Base-by-base conservation (phyloP, 2,113 vertebrate genomes). In the Xiphophorus maculatus region DNA sequence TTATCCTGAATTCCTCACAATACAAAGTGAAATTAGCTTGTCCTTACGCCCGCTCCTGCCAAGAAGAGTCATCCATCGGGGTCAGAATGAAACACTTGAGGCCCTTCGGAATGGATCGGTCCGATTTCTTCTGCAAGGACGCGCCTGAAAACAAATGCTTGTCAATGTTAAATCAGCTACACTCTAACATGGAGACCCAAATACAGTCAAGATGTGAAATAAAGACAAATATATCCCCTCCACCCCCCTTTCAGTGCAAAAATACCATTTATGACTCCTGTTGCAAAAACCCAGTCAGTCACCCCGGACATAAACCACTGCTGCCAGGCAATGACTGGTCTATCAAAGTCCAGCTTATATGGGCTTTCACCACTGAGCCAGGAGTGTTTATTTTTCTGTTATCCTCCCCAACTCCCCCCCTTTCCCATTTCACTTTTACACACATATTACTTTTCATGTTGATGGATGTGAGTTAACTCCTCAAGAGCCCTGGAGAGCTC, bases 301-400 rank as follows among this genome's bases (percentile, higher is more conserved):
- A 63, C 37, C 15, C 12, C 40, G 19, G 33, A 48, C 14, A 58
- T 62, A 85, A 77, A 63, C 63, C 66, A 44, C 66, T 63, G 66
- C 73, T 67, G 77, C 80, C 60, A 77, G 71, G 71, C 40, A 64
- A 78, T 82, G 80, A 87, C 79, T 83, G 79, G 51, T 70, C 74
- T 51, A 28, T 83, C 65, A 69, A 29, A 73, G 70, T 81, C 75
- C 77, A 72, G 80, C 78, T 89, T 85, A 85, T 82, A 73, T 85
- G 79, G 88, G 77, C 84, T 89, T 87, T 87, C 85, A 85, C 70
- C 66, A 33, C 77, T 22, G 62, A 76, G 67, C 68, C 77, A 78
- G 61, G 82, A 40, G 66, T 85, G 76, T 88, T 87, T 90, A 73
- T 83, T 88, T 87, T 86, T 80, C 10, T 85, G 80, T 86, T 87